Evolutionary conservation across 2,797 vertebrate genomes (phyloP).

Genomic region (Simalia tracyae): DNA sequence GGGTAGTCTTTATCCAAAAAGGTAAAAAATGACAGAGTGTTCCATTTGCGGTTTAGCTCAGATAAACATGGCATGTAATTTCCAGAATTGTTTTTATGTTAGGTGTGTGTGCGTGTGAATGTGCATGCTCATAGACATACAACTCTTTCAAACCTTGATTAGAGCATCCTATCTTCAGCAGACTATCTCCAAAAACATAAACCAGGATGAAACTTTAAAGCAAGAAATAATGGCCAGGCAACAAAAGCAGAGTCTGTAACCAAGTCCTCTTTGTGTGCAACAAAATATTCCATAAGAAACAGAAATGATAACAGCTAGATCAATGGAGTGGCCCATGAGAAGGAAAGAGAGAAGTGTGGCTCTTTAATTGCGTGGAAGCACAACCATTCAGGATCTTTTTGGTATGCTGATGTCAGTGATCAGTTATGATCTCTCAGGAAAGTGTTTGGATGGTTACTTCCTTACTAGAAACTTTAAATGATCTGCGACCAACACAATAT

Average conservation of each 20-base stretch:
- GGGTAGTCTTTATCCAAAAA: not conserved
- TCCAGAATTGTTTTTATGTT: not conserved
- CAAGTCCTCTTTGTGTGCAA: not conserved
- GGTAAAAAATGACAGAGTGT: not conserved
- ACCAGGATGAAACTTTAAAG: not conserved
- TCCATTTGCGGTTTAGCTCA: not conserved
- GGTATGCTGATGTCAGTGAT: conserved; percentile 1
- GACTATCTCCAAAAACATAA: not conserved
- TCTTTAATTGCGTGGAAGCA: not conserved
- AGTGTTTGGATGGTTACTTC: not conserved
- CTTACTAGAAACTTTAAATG: not conserved
- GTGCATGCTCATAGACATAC: not conserved
- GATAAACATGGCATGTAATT: not conserved
- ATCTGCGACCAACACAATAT: not conserved
- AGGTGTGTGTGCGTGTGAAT: not conserved
- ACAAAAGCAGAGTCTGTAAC: not conserved
- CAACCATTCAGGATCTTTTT: not conserved
- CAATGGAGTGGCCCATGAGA: not conserved
- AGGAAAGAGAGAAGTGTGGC: not conserved
- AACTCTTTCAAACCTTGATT: not conserved
- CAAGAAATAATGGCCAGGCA: not conserved
- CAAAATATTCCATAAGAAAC: not conserved
- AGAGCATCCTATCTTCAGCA: not conserved
- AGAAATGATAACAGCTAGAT: not conserved
- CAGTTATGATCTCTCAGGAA: not conserved